Conservation (phyloP, 2,113 vertebrate species). For the Siphamia tubifer region DNA sequence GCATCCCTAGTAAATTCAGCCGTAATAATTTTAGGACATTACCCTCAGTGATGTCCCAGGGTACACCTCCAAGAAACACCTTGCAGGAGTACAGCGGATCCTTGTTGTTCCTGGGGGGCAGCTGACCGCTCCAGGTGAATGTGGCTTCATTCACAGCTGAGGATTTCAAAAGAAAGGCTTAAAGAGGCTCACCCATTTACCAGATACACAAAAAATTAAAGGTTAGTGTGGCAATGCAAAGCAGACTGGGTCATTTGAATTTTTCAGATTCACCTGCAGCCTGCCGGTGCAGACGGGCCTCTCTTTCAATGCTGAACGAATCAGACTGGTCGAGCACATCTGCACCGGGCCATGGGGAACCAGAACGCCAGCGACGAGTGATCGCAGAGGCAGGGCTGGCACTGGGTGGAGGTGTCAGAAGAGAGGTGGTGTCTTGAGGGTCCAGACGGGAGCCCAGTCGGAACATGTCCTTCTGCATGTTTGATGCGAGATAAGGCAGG, state of each 20-base stretch:
- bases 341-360: slow-evolving; percentile 90
- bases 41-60: slow-evolving; percentile 99
- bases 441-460: slow-evolving; percentile 88
- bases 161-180: no score
- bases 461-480: slow-evolving; percentile 88
- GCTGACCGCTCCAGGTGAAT: slow-evolving; percentile 96
- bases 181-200: no score
- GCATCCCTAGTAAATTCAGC: background rate
- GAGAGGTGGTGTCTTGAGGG: slow-evolving; percentile 83
- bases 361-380: slow-evolving; percentile 90
- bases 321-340: slow-evolving; percentile 89
- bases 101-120: slow-evolving; percentile 96
- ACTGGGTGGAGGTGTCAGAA: slow-evolving; percentile 82
- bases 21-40: background rate
- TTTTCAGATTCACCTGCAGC: slow-evolving; percentile 84
- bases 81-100: slow-evolving; percentile 97
- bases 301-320: slow-evolving; percentile 94
- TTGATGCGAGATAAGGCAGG: slow-evolving; percentile 89
- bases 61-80: slow-evolving; percentile 96
- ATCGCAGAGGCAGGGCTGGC: slow-evolving; percentile 79
- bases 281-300: slow-evolving; percentile 94
- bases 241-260: no score
- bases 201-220: no score
- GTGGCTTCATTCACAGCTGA: slow-evolving; percentile 96
- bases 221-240: no score